Base-by-base conservation (phyloP, 2,888 invertebrate species). In the Brassicogethes aeneus region DNA sequence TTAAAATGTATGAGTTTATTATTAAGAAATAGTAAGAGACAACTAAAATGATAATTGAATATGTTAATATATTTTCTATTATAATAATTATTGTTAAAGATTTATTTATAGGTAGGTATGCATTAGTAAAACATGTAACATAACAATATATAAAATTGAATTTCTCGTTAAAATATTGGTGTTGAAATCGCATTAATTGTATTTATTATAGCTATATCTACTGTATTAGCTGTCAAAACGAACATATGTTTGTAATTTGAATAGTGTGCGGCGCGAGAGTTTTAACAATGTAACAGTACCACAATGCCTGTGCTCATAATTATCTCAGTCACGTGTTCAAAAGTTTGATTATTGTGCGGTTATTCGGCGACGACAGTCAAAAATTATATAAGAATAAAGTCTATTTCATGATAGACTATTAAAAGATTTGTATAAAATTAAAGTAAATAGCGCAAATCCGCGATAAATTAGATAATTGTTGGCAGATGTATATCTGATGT, bases 311-410 rank as follows among this genome's bases (percentile, higher is more conserved):
- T 54, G 52, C 54, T 57, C 53, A 56, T 63, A 65, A 66, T 65
- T 62, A 65, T 64, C 62, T 53, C 48, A 53, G 62, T 67, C 68
- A 68, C 66, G 66, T 66, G 66, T 63, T 61, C 52, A 48, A 44
- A 58, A 57, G 57, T 59, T 52, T 50, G 47, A 39, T 43, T 49
- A 57, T 64, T 59, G 48, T 55, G 17, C 34, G 44, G 43, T 43
- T 38, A 46, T 45, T 42, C 15, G 35, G 30, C 40, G n/a, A 2
- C 29, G 3, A 36, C 42, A 30, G 13, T 17, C n/a, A 39, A 32
- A 34, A 38, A 44, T 41, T 29, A 33, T 23, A 30, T 32, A 31
- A 39, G 34, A 42, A 42, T 42, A 35, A 40, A 38, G 44, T 45
- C 39, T 45, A 43, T 59, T 56, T 45, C 45, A 30, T 31, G 39